Base-by-base conservation (phyloP, 2,888 invertebrate genomes). In the Tinea trinotella region DNA sequence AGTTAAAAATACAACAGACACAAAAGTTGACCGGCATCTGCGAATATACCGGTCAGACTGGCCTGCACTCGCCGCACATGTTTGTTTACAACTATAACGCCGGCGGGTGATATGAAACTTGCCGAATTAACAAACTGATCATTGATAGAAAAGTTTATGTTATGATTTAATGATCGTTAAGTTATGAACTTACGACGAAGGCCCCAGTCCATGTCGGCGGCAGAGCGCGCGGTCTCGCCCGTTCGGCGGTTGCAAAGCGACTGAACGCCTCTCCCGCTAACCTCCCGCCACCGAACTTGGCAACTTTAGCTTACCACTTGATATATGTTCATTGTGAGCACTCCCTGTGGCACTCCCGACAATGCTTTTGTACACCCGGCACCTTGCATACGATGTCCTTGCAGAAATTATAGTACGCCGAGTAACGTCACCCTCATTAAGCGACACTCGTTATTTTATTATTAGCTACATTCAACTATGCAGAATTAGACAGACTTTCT, bases 31-130 rank as follows among this genome's bases (percentile, higher is more conserved):
- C 81, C 76, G 83, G 79, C 81, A 76, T 80, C 79, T 74, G 81
- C 74, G 79, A 71, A 64, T 71, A 79, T 77, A 84, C 83, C 81
- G 82, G 84, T 82, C 78, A 60, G 71, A 82, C 83, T 77, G 74
- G 75, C 80, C 69, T 59, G 66, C 62, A 63, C 65, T 61, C 62
- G 66, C 61, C 70, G 68, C 84, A 82, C 84, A 83, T 84, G 83
- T 84, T 83, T 85, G 84, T 85, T 85, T 85, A 85, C 84, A 77
- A 83, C 80, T 76, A 67, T 59, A 65, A 62, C 65, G 71, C 73
- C 72, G 74, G 73, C 44, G 4, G 18, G 18, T 20, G 34, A 7
- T 13, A 2, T 13, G 6, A 24, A 24, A 24, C 5, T 40, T 15
- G 13, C 40, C n/a, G 7, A 30, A 2, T 30, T 40, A 40, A 40